phyloP scores from a whole-genome alignment of 2,797 vertebrate species.

The Echiichthys vipera region DNA sequence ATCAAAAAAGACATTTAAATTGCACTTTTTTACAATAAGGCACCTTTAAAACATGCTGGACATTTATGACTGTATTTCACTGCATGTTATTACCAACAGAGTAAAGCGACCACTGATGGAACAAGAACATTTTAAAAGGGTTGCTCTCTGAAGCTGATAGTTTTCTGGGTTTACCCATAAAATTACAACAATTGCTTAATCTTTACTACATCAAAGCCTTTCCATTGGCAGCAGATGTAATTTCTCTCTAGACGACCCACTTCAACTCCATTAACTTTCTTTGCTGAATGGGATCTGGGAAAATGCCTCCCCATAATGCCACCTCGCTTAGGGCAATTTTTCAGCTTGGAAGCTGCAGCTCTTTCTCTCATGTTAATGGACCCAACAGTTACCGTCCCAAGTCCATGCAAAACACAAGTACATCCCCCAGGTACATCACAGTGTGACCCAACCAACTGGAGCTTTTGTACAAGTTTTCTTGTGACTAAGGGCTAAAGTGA shows the following conservation, averaged over 20 bases:
- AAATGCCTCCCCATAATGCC: conserved; percentile 72
- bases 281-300: conserved; percentile 71
- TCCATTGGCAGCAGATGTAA: conserved; percentile 69
- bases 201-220: conserved; percentile 72
- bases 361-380: conserved; percentile 79
- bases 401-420: conserved; percentile 72
- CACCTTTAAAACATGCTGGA: neutral
- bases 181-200: conserved; percentile 69
- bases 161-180: conserved; percentile 38
- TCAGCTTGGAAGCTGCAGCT: conserved; percentile 57
- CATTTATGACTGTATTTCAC: neutral
- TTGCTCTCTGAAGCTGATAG: conserved; percentile 27
- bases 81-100: neutral
- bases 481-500: conserved; percentile 69
- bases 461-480: conserved; percentile 72
- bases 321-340: conserved; percentile 68
- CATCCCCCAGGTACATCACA: conserved; percentile 70
- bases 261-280: conserved; percentile 80
- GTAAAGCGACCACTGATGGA: conserved; percentile 20
- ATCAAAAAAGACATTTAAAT: too few species aligned
- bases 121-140: conserved; percentile 20
- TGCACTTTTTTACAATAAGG: too few species aligned
- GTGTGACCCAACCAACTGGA: conserved; percentile 73
- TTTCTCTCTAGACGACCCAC: conserved; percentile 75
- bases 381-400: conserved; percentile 68